These are phyloP conservation scores for Melanotaenia pygmaea DNA, from an alignment of 2,797 vertebrate species.

Conservation along the genomic window DNA sequence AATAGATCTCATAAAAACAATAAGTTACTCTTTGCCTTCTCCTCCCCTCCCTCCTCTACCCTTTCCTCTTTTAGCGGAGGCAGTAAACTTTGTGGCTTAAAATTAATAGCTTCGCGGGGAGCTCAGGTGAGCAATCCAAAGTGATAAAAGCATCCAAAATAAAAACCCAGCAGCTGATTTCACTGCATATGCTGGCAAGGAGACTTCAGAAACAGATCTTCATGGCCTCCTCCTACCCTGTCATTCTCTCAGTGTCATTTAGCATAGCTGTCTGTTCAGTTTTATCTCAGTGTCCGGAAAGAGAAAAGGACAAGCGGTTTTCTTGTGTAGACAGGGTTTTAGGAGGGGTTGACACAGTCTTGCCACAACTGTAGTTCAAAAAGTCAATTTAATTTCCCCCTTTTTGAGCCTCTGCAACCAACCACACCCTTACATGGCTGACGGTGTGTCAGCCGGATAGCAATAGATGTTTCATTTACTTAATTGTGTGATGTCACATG, in stretches of 20 bases:
- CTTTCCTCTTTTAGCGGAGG: constrained; percentile 64
- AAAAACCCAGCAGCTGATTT: constrained; percentile 64
- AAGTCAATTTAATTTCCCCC: neutral
- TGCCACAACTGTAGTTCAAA: neutral
- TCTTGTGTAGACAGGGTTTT: neutral
- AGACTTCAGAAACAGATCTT: constrained; percentile 34
- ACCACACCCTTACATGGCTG: too few relatives aligned
- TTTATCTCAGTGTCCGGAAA: constrained; percentile 15
- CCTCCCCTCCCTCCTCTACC: constrained; percentile 28
- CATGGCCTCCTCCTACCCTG: constrained; percentile 29
- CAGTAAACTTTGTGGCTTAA: constrained; percentile 90
- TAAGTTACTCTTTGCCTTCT: constrained; percentile 81
- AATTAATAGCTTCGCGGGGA: constrained; percentile 88
- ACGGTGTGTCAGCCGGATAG: too few relatives aligned
- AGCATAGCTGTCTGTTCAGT: constrained; percentile 47
- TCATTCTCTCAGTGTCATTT: constrained; percentile 55
- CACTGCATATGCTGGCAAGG: constrained; percentile 50
- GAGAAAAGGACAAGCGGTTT: neutral
- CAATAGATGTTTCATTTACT: too few relatives aligned
- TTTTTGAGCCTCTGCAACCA: neutral
- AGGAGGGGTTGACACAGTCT: neutral
- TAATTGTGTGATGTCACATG: too few relatives aligned
- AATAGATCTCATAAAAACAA: constrained; percentile 89
- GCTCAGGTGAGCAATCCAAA: constrained; percentile 81
- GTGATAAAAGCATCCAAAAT: constrained; percentile 74